Evolutionary conservation across 1,140 invertebrate species (phyloP), one percentile per base, ranked within the genome.

Genomic region (Panagrolaimus sp.): DNA sequence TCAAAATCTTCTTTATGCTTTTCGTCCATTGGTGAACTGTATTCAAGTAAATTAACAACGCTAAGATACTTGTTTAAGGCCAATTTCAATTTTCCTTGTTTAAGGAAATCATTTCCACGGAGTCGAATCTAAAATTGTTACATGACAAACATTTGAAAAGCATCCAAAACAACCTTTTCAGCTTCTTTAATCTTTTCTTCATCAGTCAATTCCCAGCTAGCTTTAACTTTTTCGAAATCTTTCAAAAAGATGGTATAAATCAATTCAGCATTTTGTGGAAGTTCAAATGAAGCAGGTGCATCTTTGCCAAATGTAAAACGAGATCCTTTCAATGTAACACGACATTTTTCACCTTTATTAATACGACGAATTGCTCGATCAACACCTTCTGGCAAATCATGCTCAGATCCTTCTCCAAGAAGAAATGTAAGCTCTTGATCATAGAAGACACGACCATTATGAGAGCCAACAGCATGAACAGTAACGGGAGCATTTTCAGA

Each of bases 61-160:
- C 90, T 90, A 72, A 89, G 89, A 82, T 96, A 97, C 86, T 93
- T 90, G 84, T 91, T 93, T 44, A 90, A 87, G n/a, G 94, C 93
- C 68, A 93, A 71, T 58, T 85, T 83, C 75, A 88, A 90, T 80
- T 94, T 92, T 64, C 86, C 88, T 2, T 86, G 84, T 83, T 93
- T 94, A 77, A 96, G 95, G 83, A 91, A 96, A 46, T 88, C 87
- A 0, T 92, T 96, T 63, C 93, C 94, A 84, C 92, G 94, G 63
- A 58, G 52, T 26, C 91, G 90, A 24, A 66, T 66, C 17, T 24
- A n/a, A n/a, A n/a, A n/a, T n/a, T n/a, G n/a, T n/a, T n/a, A n/a
- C n/a, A n/a, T n/a, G n/a, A n/a, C n/a, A n/a, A n/a, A n/a, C n/a
- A n/a, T n/a, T n/a, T 43, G 21, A n/a, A n/a, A n/a, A n/a, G n/a